phyloP scores from a whole-genome alignment of 1,140 invertebrate species.

The Cydia fagiglandana region DNA sequence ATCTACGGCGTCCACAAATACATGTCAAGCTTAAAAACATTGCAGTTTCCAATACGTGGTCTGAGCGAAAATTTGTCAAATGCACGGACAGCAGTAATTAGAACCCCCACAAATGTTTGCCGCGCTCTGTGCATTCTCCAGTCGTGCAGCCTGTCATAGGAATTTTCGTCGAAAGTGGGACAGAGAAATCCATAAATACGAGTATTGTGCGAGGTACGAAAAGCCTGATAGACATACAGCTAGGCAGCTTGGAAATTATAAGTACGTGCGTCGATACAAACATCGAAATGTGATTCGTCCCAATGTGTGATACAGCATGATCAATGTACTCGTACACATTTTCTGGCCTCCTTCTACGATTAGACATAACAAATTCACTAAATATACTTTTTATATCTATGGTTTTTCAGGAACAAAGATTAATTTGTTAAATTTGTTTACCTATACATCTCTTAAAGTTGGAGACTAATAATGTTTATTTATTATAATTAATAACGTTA shows the following conservation, averaged over 20 bases:
- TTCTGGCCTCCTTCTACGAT: too few species aligned
- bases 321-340: too few species aligned
- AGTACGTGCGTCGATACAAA: too few species aligned
- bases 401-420: too few species aligned
- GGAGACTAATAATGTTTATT: too few species aligned
- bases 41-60: constrained; percentile 11
- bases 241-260: neutral
- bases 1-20: neutral
- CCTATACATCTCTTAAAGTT: too few species aligned
- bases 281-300: too few species aligned
- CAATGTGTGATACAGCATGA: too few species aligned
- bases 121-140: constrained; percentile 2
- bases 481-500: too few species aligned
- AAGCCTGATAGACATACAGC: neutral
- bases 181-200: constrained; percentile 1
- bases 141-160: neutral
- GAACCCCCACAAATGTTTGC: constrained; percentile 19
- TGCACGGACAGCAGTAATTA: constrained; percentile 12
- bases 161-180: neutral
- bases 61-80: constrained; percentile 18
- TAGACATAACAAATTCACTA: too few species aligned
- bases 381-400: too few species aligned
- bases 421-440: too few species aligned
- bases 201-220: neutral
- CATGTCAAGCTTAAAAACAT: neutral